These are phyloP conservation scores for Alexandromys fortis DNA, from an alignment of 2,113 vertebrate genomes.

Conservation along the genomic window DNA sequence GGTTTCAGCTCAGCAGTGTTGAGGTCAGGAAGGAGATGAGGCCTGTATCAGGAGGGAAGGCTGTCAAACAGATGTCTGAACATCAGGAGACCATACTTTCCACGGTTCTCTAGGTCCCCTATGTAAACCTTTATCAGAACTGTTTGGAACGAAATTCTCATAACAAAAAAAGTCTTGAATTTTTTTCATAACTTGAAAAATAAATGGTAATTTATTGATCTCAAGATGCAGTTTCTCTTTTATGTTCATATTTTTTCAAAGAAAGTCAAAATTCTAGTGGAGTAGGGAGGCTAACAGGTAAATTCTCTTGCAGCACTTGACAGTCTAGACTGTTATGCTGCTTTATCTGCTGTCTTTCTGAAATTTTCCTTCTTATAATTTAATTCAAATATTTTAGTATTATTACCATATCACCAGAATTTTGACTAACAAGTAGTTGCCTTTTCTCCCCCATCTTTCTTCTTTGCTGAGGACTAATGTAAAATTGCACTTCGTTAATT, in stretches of 20 bases:
- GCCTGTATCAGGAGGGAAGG: background rate
- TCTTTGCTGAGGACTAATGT: constrained; percentile 36
- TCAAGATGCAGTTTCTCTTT: background rate
- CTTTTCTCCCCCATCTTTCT: constrained; percentile 1
- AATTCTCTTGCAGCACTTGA: constrained; percentile 17
- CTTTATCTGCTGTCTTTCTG: constrained; percentile 28
- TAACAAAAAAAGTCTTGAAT: background rate
- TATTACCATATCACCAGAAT: constrained; percentile 9
- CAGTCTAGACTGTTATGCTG: background rate
- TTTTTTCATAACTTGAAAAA: background rate
- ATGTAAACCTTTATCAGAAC: background rate
- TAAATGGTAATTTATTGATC: constrained; percentile 25
- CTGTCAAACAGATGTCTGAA: background rate
- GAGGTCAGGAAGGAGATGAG: background rate
- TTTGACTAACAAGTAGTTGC: constrained; percentile 50
- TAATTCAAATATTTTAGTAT: constrained; percentile 34
- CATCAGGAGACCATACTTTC: background rate
- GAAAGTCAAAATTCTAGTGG: constrained; percentile 25
- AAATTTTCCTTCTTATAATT: constrained; percentile 58
- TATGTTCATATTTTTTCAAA: constrained; percentile 15
- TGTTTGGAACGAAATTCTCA: constrained; percentile 1
- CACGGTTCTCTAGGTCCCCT: background rate
- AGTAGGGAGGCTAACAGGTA: background rate
- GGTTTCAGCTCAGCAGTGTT: background rate
- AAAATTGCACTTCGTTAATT: constrained; percentile 61